Evolutionary conservation across 2,113 vertebrate genomes (phyloP), one percentile per base, ranked within the genome.

Genomic region (Anarhynchus alexandrinus): DNA sequence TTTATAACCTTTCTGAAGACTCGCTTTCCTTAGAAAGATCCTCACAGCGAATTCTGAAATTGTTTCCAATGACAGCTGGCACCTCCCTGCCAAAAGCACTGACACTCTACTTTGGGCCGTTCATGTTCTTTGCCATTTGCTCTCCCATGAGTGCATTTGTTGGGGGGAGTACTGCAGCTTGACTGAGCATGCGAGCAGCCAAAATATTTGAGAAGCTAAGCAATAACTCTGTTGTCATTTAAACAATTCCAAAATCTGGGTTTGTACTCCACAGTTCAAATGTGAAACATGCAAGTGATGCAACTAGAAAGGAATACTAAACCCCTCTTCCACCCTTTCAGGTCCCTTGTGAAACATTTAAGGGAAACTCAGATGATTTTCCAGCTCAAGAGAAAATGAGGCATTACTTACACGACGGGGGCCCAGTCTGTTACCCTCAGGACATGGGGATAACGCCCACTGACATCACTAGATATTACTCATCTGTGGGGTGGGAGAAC

Each of bases 391-490:
- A 82, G 54, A 95, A 91, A 96, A 88, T 92, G 76, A 96, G 25
- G 43, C 59, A 91, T 81, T 62, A 85, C 76, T 95, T 93, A 74
- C 25, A 45, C 4, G 8, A 79, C 0, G 0, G 22, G 45, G 67
- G 67, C 62, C 62, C 83, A 70, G 51, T 36, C 42, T 62, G 51
- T 92, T 81, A 76, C 83, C 81, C 78, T 85, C 47, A 73, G 84
- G 59, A 94, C 64, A 34, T 34, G 54, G 42, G 92, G 85, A 47
- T 82, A 96, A 96, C 85, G 16, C 92, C 92, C 88, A 86, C 61
- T 97, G 94, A 97, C 78, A 80, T 97, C 95, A 93, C 78, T 55
- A 61, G 73, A 92, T 86, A 88, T 95, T 96, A 96, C 76, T 96
- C 91, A 95, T 95, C 82, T 43, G 13, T 4, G 8, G 90, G 90